Conservation (phyloP, 2,888 invertebrate genomes). For the Bembecia ichneumoniformis region DNA sequence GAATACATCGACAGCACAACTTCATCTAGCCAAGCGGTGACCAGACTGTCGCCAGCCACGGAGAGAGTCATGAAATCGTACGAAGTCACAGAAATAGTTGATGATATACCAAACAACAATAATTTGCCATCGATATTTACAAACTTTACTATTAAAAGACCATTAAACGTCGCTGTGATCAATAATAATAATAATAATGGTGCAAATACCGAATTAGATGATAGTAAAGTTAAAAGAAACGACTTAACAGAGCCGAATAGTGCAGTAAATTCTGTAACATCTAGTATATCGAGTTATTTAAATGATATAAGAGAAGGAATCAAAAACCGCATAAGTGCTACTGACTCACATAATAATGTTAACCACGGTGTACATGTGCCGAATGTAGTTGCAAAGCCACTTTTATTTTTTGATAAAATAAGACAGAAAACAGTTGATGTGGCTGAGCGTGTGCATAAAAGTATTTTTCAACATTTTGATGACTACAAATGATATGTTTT, state of each 20-base stretch:
- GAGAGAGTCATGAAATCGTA: conserved; percentile 17
- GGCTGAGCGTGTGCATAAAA: conserved; percentile 10
- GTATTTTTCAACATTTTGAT: conserved; percentile 8
- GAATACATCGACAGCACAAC: neutral
- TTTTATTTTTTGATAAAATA: conserved; percentile 15
- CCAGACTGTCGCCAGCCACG: neutral
- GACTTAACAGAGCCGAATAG: neutral
- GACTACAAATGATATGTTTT: neutral
- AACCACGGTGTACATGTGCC: conserved; percentile 6
- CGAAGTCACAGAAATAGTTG: conserved; percentile 42
- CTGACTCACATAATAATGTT: conserved; percentile 14
- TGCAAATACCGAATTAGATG: neutral
- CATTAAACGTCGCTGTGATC: conserved; percentile 23
- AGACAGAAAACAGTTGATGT: conserved; percentile 12
- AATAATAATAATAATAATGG: conserved; percentile 1
- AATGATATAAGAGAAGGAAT: neutral
- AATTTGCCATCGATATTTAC: conserved; percentile 23
- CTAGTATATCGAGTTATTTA: neutral
- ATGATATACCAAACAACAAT: conserved; percentile 39
- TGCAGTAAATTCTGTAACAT: neutral
- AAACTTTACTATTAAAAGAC: conserved; percentile 23
- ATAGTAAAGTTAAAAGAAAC: neutral
- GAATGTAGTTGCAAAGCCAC: conserved; percentile 11
- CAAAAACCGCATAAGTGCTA: conserved; percentile 10
- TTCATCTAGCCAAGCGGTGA: neutral